Base-by-base conservation (phyloP, 1,140 invertebrate species). In the Watersipora subatra region DNA sequence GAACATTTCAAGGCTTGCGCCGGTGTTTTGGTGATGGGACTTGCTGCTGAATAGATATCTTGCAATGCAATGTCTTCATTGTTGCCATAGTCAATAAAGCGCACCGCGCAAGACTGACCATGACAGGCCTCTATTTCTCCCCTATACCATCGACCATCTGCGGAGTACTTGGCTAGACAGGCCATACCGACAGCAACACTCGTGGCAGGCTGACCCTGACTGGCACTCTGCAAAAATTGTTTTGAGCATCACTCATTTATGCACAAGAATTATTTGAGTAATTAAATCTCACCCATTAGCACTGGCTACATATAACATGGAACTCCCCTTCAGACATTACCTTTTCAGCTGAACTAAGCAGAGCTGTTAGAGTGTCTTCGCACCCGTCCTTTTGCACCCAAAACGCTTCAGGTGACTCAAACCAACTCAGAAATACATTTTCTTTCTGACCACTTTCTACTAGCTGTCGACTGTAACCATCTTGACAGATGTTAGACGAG, bases 31-130 rank as follows among this genome's bases (percentile, higher is more conserved):
- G 34, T n/a, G 7, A 46, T 12, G 7, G 34, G n/a, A n/a, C 7
- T 7, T 12, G 7, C 7, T 12, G 7, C 7, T n/a, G 34, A n/a
- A n/a, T 46, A 46, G 7, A 46, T 46, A 46, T 46, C 34, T 12
- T 7, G 7, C 7, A n/a, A 7, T 12, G 82, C 57, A 19, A 79
- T 75, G 26, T 68, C 72, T 56, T 81, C 78, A 26, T 69, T 73
- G 73, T 91, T 91, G 3, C 91, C 91, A 73, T 87, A 91, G 73
- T 93, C 91, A 1, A 92, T 85, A 72, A 90, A 92, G 27, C 86
- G 82, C 0, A 92, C 85, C 0, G 34, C n/a, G n/a, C 34, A 46
- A n/a, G 34, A 46, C 34, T 7, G 7, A n/a, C 7, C 34, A 46
- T 84, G 76, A 0, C 90, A 84, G 71, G 88, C 86, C 0, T 89